Base-by-base conservation (phyloP, 2,113 vertebrate genomes). In the Phaethornis superciliosus region DNA sequence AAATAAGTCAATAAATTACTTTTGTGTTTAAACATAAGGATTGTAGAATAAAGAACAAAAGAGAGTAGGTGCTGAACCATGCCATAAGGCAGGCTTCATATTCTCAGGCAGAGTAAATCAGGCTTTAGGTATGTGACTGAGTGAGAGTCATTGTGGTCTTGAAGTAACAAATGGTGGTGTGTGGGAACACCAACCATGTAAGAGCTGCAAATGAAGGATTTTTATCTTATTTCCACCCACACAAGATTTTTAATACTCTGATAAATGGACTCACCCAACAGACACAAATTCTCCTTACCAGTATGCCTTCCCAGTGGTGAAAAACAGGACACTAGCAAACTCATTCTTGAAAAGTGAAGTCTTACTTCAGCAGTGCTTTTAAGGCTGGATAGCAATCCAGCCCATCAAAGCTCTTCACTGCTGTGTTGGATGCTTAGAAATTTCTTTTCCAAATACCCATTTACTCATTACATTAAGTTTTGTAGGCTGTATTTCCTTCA, bases 21-120 rank as follows among this genome's bases (percentile, higher is more conserved):
- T 70, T 28, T 18, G n/a, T n/a, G 24, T 23, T 26, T 65, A n/a
- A 17, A 14, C 33, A 12, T 28, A 68, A 72, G 59, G 30, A 67
- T 21, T 47, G 40, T 7, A 72, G 5, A 0, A 0, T 12, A 27
- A 90, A 63, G 22, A 90, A 14, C 8, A 47, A 33, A 69, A 88
- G 15, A 26, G n/a, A 26, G 35, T 27, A 83, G 22, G 42, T 47
- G 9, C 6, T 60, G 55, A 81, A 52, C n/a, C 0, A 0, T 19
- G 7, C 33, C 23, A 3, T 40, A 40, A 58, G n/a, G 76, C 9
- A 59, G 33, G 27, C 8, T 33, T 63, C 37, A 9, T 52, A n/a
- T 67, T 58, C n/a, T 71, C 35, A 24, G 19, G 72, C 30, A 35
- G 51, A 81, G n/a, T 47, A 55, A 72, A 78, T 74, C 17, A 52